These are phyloP conservation scores for Ficedula albicollis DNA, from an alignment of 2,797 vertebrate genomes.

Conservation along the genomic window DNA sequence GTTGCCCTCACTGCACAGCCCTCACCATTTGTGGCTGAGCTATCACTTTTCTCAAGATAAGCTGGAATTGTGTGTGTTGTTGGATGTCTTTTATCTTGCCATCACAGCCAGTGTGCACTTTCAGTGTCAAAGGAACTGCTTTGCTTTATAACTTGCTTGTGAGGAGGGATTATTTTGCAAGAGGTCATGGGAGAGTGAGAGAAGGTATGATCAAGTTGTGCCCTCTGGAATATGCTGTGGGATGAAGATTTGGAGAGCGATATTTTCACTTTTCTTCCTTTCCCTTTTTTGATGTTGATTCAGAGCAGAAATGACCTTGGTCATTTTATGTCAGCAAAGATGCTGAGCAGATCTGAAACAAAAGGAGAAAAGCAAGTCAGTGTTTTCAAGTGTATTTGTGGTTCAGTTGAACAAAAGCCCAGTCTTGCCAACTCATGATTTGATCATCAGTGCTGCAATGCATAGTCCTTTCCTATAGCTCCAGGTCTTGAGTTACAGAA, in stretches of 20 bases:
- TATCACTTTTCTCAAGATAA: constrained; percentile 71
- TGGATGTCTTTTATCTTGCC: constrained; percentile 69
- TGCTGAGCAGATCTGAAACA: constrained; percentile 49
- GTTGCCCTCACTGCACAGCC: background rate
- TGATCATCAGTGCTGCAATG: constrained; percentile 35
- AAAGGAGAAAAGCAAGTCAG: constrained; percentile 39
- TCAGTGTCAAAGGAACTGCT: constrained; percentile 40
- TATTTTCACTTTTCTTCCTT: constrained; percentile 31
- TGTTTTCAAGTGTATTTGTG: constrained; percentile 43
- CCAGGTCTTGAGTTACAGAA: constrained; percentile 30
- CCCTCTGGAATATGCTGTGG: constrained; percentile 5
- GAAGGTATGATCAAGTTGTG: constrained; percentile 5
- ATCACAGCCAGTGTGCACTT: constrained; percentile 8
- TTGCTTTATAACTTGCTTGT: constrained; percentile 43
- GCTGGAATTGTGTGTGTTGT: constrained; percentile 52
- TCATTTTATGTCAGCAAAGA: constrained; percentile 50
- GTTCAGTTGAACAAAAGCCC: constrained; percentile 45
- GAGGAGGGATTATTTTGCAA: constrained; percentile 54
- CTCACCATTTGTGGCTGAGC: constrained; percentile 36
- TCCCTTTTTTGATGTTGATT: constrained; percentile 56
- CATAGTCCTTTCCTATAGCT: constrained; percentile 30
- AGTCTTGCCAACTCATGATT: constrained; percentile 54
- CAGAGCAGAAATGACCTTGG: constrained; percentile 55
- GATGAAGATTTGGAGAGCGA: constrained; percentile 22
- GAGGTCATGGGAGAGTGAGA: constrained; percentile 70